phyloP scores from a whole-genome alignment of 2,113 vertebrate genomes.

The Varanus komodoensis region DNA sequence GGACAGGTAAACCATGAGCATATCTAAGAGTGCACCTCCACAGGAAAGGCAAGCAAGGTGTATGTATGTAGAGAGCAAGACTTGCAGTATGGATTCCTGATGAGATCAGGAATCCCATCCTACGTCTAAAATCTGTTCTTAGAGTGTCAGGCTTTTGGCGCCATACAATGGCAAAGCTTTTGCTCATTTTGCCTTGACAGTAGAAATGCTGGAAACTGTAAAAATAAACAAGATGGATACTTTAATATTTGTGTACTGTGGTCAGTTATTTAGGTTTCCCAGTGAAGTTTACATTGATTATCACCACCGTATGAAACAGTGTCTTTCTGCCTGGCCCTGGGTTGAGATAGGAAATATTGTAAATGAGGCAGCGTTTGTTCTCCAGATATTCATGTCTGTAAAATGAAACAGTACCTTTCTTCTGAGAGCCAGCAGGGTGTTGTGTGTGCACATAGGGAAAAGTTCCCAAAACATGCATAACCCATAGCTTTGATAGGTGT shows the following conservation, averaged over 20 bases:
- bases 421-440: neutral
- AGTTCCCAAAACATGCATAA: no score
- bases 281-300: neutral
- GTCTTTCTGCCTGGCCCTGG: neutral
- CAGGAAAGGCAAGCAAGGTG: no score
- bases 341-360: neutral
- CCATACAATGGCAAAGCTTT: no score
- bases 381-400: neutral
- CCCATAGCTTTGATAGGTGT: no score
- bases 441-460: neutral
- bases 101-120: no score
- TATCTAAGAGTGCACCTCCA: no score
- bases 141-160: no score
- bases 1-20: no score
- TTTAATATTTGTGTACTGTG: neutral
- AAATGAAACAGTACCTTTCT: neutral
- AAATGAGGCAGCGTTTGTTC: neutral
- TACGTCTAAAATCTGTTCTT: no score
- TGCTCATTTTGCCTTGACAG: no score
- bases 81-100: no score
- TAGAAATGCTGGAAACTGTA: neutral
- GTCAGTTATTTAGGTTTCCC: neutral
- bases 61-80: no score
- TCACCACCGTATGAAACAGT: neutral
- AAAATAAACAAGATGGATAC: constrained; percentile 41